Conservation (phyloP, 2,888 invertebrate genomes). For the Ochlodes sylvanus region DNA sequence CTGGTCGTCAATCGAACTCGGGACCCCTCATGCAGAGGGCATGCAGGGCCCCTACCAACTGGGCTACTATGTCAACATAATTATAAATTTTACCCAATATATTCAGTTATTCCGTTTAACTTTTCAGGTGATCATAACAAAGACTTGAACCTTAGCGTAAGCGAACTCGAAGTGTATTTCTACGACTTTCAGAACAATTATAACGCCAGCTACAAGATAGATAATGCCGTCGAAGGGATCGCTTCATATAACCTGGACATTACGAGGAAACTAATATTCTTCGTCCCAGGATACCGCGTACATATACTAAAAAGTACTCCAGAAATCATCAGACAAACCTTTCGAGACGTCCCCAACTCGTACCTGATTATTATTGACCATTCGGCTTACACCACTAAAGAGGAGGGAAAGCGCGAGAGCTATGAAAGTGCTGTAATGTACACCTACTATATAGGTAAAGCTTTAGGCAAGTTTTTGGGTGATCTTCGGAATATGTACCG, state of each 20-base stretch:
- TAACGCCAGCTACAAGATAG: slow-evolving; percentile 63
- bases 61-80: too few species aligned
- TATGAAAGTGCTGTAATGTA: slow-evolving; percentile 72
- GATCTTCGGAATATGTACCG: slow-evolving; percentile 57
- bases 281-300: slow-evolving; percentile 77
- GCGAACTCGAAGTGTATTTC: slow-evolving; percentile 66
- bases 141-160: slow-evolving; percentile 60
- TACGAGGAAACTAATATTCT: slow-evolving; percentile 67
- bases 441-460: slow-evolving; percentile 65
- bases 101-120: too few species aligned
- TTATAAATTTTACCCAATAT: too few species aligned
- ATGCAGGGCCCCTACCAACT: too few species aligned
- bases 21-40: too few species aligned
- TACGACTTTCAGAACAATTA: slow-evolving; percentile 76
- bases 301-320: slow-evolving; percentile 69
- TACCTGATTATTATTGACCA: slow-evolving; percentile 76
- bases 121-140: slow-evolving; percentile 73
- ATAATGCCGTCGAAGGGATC: slow-evolving; percentile 61
- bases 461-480: slow-evolving; percentile 65
- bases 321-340: slow-evolving; percentile 67
- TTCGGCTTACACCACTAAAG: slow-evolving; percentile 68
- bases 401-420: slow-evolving; percentile 65
- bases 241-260: slow-evolving; percentile 67
- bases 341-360: slow-evolving; percentile 64
- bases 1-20: too few species aligned